Evolutionary conservation across 2,888 invertebrate species (phyloP).

Genomic region (Trachelus iudaicus): DNA sequence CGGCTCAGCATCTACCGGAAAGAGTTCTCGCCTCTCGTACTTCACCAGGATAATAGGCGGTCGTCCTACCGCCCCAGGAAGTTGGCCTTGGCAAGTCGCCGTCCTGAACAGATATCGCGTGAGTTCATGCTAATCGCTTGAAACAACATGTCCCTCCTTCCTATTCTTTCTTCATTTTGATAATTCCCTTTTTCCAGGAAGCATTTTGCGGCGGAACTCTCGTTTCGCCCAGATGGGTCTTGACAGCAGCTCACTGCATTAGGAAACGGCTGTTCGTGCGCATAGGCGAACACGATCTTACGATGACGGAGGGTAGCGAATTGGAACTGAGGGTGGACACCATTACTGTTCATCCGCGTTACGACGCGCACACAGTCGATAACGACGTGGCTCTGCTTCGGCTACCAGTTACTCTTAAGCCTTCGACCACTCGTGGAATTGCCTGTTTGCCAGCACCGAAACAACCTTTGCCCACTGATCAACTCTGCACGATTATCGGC

Average conservation of each 20-base stretch:
- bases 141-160: neutral
- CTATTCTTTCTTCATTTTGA: neutral
- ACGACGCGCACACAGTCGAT: constrained; percentile 89
- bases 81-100: constrained; percentile 97
- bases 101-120: constrained; percentile 87
- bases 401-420: constrained; percentile 66
- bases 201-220: constrained; percentile 91
- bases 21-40: constrained; percentile 51
- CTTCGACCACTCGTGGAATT: constrained; percentile 68
- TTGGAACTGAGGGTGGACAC: constrained; percentile 79
- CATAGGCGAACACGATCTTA: constrained; percentile 88
- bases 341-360: constrained; percentile 84
- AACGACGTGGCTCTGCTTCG: constrained; percentile 91
- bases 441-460: constrained; percentile 85
- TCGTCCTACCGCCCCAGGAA: constrained; percentile 79
- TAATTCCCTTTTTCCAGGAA: constrained; percentile 69
- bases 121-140: constrained; percentile 41
- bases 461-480: constrained; percentile 74
- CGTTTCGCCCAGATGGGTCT: constrained; percentile 83
- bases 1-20: constrained; percentile 43
- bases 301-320: constrained; percentile 80
- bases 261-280: constrained; percentile 81
- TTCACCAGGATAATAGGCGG: constrained; percentile 87
- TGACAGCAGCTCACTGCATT: constrained; percentile 90
- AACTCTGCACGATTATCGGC: constrained; percentile 87